phyloP scores from a whole-genome alignment of 2,797 vertebrate species.

The Centropyge bicolor region DNA sequence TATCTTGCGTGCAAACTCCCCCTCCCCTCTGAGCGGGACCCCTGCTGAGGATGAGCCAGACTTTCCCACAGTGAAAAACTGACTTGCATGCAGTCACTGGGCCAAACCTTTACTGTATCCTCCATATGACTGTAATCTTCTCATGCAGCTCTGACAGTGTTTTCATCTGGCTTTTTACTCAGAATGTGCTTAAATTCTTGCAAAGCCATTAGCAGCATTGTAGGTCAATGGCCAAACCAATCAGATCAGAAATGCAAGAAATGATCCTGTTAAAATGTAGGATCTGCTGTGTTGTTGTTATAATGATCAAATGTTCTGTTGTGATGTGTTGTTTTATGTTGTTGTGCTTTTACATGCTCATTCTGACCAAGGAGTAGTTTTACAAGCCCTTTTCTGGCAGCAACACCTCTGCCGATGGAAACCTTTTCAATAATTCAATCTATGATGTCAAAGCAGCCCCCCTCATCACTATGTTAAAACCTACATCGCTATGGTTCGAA shows the following conservation, averaged over 20 bases:
- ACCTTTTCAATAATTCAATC: constrained; percentile 52
- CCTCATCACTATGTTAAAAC: constrained; percentile 70
- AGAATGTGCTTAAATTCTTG: no score
- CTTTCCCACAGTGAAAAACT: constrained; percentile 80
- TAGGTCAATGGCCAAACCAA: not conserved
- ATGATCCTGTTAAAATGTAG: not conserved
- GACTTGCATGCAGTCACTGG: constrained; percentile 26
- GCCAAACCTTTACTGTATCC: constrained; percentile 33
- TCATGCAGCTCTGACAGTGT: not conserved
- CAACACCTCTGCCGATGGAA: constrained; percentile 46
- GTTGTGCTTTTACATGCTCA: not conserved
- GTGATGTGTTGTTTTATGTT: not conserved
- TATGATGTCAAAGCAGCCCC: constrained; percentile 39
- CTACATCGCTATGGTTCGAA: constrained; percentile 56
- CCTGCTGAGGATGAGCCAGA: constrained; percentile 73
- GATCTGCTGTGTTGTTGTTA: not conserved
- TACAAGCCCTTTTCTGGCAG: not conserved
- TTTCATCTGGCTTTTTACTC: constrained; percentile 11
- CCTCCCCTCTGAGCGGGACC: constrained; percentile 49
- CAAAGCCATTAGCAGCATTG: not conserved
- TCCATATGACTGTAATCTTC: not conserved
- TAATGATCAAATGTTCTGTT: not conserved
- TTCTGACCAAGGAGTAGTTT: not conserved
- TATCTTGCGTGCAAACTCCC: constrained; percentile 67
- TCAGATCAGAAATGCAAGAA: constrained; percentile 11